A percentile compares a stretch with the other conserved stretches of the same genome.
These are phyloP conservation scores for Onychostoma macrolepis DNA, from an alignment of 2,113 vertebrate species.

Conservation along the genomic window DNA sequence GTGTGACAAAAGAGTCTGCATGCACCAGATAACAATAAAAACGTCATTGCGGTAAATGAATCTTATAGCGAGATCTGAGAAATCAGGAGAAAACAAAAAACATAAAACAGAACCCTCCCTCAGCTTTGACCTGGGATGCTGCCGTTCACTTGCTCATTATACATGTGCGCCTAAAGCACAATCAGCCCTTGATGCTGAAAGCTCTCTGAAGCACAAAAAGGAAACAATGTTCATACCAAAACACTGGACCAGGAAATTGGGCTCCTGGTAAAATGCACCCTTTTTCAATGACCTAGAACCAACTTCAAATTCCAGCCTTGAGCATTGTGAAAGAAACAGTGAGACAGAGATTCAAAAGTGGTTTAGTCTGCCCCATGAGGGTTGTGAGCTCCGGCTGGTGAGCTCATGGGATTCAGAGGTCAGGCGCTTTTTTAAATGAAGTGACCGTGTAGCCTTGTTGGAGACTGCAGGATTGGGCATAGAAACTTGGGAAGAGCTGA, in stretches of 20 bases:
- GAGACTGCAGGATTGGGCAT: slow-evolving; percentile 44
- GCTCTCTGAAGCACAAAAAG: slow-evolving; percentile 32
- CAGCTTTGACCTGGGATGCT: slow-evolving; percentile 11
- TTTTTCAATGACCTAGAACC: slow-evolving; percentile 23
- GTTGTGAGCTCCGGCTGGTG: background rate
- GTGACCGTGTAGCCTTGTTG: background rate
- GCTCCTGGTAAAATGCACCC: background rate
- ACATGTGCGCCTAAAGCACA: slow-evolving; percentile 7
- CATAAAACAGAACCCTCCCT: background rate
- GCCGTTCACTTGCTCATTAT: slow-evolving; percentile 14
- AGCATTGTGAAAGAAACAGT: slow-evolving; percentile 3
- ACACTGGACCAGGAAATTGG: background rate
- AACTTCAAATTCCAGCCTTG: background rate
- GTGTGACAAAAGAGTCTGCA: slow-evolving; percentile 5
- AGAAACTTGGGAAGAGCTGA: slow-evolving; percentile 42
- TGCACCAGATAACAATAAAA: background rate
- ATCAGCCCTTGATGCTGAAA: slow-evolving; percentile 1
- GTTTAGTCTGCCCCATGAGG: background rate
- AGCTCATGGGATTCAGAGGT: slow-evolving; percentile 40
- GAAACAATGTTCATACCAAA: background rate
- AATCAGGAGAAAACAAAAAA: slow-evolving; percentile 1
- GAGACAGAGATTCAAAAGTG: slow-evolving; percentile 10
- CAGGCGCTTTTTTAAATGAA: slow-evolving; percentile 50
- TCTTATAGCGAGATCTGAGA: background rate
- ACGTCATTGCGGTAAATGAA: background rate